phyloP scores from a whole-genome alignment of 2,113 vertebrate genomes.

The Tyto alba region DNA sequence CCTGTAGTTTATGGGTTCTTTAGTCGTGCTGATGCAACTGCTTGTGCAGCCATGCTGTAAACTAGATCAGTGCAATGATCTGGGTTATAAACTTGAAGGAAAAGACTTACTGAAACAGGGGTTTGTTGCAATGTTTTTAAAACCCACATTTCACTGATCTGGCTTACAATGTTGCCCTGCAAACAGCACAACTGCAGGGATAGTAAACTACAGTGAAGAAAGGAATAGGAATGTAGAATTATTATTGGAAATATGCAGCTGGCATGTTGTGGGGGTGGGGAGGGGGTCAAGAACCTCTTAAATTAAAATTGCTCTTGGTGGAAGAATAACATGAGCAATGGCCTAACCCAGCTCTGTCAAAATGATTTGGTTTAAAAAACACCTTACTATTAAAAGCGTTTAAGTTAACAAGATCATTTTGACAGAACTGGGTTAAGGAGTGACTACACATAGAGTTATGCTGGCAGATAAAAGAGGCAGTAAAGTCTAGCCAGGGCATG shows the following conservation, averaged over 20 bases:
- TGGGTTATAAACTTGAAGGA: not conserved
- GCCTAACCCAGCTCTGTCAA: conserved; percentile 54
- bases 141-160: not conserved
- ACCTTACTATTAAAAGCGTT: conserved; percentile 58
- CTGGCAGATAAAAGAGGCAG: not conserved
- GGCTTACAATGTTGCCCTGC: not conserved
- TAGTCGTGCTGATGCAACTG: not conserved
- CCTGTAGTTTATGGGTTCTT: not conserved
- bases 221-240: not conserved
- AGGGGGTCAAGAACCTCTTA: not conserved
- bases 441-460: not conserved
- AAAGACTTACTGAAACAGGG: not conserved
- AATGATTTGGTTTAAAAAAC: conserved; percentile 49
- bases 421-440: conserved; percentile 64
- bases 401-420: conserved; percentile 59
- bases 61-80: not conserved
- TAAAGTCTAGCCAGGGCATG: not conserved
- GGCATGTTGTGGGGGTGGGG: not conserved
- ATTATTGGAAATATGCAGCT: not conserved
- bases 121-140: not conserved
- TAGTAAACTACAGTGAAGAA: not conserved
- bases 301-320: conserved; percentile 4
- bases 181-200: not conserved
- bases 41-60: not conserved
- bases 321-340: conserved; percentile 17